Evolutionary conservation across 2,797 vertebrate genomes (phyloP), one percentile per base, ranked within the genome.

Genomic region (Lophius americanus): DNA sequence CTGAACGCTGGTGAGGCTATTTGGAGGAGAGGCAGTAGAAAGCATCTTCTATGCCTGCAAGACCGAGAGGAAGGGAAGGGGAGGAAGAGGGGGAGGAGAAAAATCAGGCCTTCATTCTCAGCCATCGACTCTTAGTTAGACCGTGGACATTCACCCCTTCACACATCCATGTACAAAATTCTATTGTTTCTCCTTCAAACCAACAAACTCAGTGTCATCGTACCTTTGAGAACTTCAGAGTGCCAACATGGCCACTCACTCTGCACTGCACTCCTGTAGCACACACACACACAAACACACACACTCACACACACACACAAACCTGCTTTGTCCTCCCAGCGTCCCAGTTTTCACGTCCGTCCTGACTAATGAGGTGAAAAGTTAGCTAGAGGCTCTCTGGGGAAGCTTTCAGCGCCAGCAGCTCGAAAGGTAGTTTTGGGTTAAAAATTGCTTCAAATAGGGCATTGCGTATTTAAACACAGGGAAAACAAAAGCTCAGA

Each of bases 1-100:
- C 61, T 78, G 88, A 89, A 92, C 92, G 85, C 81, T 86, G 88
- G 92, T 90, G 78, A 92, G 84, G 48, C 71, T 70, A 79, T 85
- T 82, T 75, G 80, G 81, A 43, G 65, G 76, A 70, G 63, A 78
- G 79, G 81, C 33, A 3, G 63, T 71, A 88, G 82, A 90, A 88
- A 83, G 86, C 78, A 70, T 83, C 74, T 76, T 79, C 85, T 92
- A 86, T 90, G 63, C 66, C 73, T 77, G 61, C 77, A 76, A 73
- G 69, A 82, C 63, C 57, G 72, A 70, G 60, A 74, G 77, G 72
- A 75, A 75, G 75, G 57, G 62, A 71, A 49, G 44, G 38, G 57
- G 44, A 39, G 42, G 0, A 43, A 42, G 42, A 8, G 71, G 3
- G n/a, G 7, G 6, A 9, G 38, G 50, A 39, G 55, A 42, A 60